Evolutionary conservation across 1,140 invertebrate species (phyloP).

Genomic region (Lasioglossum albipes): DNA sequence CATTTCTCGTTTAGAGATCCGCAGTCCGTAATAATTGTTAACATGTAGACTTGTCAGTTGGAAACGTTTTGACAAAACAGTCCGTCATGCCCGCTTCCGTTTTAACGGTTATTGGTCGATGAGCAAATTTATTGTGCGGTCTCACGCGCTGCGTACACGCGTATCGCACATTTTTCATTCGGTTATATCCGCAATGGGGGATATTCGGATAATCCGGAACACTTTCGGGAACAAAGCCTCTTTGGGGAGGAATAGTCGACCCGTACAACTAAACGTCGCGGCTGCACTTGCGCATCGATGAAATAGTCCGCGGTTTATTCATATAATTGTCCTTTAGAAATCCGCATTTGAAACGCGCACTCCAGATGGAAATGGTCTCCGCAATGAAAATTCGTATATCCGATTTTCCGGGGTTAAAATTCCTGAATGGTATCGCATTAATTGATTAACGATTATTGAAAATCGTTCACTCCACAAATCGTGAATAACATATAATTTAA

Average conservation of each 20-base stretch:
- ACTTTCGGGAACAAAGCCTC: constrained; percentile 5
- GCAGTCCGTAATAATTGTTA: neutral
- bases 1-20: too few relatives aligned
- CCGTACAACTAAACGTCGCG: neutral
- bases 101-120: constrained; percentile 29
- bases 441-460: too few relatives aligned
- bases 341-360: neutral
- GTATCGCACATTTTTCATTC: constrained; percentile 51
- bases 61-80: constrained; percentile 37
- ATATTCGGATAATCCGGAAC: constrained; percentile 22
- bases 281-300: neutral
- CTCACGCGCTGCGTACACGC: constrained; percentile 13
- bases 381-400: too few relatives aligned
- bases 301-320: neutral
- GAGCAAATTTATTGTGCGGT: constrained; percentile 47
- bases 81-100: constrained; percentile 37
- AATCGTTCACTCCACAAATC: too few relatives aligned
- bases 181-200: constrained; percentile 21
- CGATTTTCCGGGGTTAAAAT: too few relatives aligned
- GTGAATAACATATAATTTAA: too few relatives aligned
- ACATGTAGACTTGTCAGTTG: neutral
- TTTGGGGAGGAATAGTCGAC: neutral
- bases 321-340: neutral
- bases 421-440: too few relatives aligned
- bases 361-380: neutral